phyloP scores from a whole-genome alignment of 1,140 invertebrate species.

The Dolichoris vasculosae region DNA sequence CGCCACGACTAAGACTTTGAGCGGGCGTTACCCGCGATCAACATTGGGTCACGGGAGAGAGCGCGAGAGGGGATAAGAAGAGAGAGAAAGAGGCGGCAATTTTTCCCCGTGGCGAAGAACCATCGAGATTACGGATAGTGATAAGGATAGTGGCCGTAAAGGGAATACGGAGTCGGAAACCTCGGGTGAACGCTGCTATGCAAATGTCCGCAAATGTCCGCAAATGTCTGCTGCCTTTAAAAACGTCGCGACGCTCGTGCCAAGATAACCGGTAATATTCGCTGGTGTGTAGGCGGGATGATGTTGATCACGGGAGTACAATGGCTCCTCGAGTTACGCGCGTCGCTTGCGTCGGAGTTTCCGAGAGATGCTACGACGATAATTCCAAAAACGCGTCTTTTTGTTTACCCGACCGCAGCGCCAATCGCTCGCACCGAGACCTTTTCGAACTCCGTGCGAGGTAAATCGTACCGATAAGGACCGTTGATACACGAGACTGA shows the following conservation, averaged over 20 bases:
- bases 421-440: no score
- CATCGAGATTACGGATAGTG: constrained; percentile 21
- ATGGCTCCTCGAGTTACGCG: constrained; percentile 20
- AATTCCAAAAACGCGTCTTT: no score
- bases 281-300: background rate
- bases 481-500: no score
- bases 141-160: constrained; percentile 16
- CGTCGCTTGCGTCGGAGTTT: background rate
- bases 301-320: background rate
- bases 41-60: background rate
- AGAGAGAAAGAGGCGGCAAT: background rate
- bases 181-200: background rate
- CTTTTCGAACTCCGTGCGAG: no score
- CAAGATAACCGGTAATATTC: constrained; percentile 35
- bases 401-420: no score
- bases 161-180: background rate
- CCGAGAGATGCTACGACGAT: background rate
- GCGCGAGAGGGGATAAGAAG: no score
- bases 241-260: constrained; percentile 50
- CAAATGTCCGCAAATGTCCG: no score
- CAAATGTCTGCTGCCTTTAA: constrained; percentile 1
- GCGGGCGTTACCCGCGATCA: no score
- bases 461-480: no score
- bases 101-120: background rate
- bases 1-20: no score